Base-by-base conservation (phyloP, 2,797 vertebrate species). In the Scomberomorus guttatus region DNA sequence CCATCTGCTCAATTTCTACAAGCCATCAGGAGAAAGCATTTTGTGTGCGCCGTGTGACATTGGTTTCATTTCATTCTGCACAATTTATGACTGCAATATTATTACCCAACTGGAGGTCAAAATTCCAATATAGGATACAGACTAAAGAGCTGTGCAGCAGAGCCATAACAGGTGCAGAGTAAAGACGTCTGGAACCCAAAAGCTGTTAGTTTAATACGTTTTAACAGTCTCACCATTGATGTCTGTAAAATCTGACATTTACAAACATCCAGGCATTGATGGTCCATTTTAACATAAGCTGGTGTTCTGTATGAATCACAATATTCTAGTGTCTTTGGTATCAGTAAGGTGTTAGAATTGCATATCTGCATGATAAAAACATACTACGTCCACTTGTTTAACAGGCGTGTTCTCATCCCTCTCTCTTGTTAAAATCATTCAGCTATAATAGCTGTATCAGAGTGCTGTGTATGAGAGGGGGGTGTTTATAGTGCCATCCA, bases 401-500 rank as follows among this genome's bases (percentile, higher is more conserved):
- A 64, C 50, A 24, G 24, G 7, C 12, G 0, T 22, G 14, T 71
- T 80, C 50, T 73, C 46, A 24, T 68, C 55, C 37, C 2, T 62
- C 56, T 50, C 15, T 75, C 54, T 29, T 67, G 81, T 67, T 51
- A 50, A 77, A 77, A 2, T 60, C 13, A 15, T 50, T 57, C 15
- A 44, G 65, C 50, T 62, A n/a, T 56, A 65, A 56, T 67, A 59
- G 51, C 64, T n/a, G 27, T 39, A 58, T 75, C 59, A 54, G 51
- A 77, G 51, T 25, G 46, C 75, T 62, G 44, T 56, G 42, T 37
- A 39, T 0, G 25, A 59, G 46, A 56, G 63, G 13, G 3, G 10
- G 13, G 14, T 65, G 37, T 72, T 86, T 72, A 66, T 76, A 34
- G 29, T 73, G 52, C 32, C 75, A 71, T 82, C 39, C 73, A 80